phyloP scores from a whole-genome alignment of 2,113 vertebrate species.

The Melanotaenia duboulayi region DNA sequence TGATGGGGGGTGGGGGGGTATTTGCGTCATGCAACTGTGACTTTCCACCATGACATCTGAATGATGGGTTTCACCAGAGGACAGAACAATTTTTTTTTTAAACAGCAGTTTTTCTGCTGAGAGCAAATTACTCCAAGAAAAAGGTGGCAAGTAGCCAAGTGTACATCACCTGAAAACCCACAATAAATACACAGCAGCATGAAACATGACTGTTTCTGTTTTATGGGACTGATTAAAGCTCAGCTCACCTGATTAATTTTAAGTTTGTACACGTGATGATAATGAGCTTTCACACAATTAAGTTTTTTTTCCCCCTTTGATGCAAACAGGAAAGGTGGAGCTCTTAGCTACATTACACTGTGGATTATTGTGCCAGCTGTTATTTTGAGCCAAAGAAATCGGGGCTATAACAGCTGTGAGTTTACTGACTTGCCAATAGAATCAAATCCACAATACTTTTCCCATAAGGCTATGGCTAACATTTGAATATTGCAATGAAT shows the following conservation, averaged over 20 bases:
- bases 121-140: constrained; percentile 25
- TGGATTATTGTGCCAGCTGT: background rate
- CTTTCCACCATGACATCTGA: constrained; percentile 59
- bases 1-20: constrained; percentile 4
- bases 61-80: constrained; percentile 20
- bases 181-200: constrained; percentile 27
- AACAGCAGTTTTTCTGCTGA: background rate
- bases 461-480: background rate
- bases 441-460: background rate
- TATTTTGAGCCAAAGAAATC: background rate
- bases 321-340: background rate
- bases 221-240: constrained; percentile 8
- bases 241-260: background rate
- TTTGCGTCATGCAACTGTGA: constrained; percentile 51
- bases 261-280: background rate
- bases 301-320: background rate
- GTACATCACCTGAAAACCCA: constrained; percentile 20
- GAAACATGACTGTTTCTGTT: constrained; percentile 22
- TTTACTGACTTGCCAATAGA: constrained; percentile 7
- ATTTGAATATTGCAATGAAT: background rate
- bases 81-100: constrained; percentile 11
- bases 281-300: constrained; percentile 9
- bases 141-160: constrained; percentile 22
- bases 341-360: background rate
- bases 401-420: background rate